phyloP scores from a whole-genome alignment of 2,797 vertebrate species.

The Falco biarmicus region DNA sequence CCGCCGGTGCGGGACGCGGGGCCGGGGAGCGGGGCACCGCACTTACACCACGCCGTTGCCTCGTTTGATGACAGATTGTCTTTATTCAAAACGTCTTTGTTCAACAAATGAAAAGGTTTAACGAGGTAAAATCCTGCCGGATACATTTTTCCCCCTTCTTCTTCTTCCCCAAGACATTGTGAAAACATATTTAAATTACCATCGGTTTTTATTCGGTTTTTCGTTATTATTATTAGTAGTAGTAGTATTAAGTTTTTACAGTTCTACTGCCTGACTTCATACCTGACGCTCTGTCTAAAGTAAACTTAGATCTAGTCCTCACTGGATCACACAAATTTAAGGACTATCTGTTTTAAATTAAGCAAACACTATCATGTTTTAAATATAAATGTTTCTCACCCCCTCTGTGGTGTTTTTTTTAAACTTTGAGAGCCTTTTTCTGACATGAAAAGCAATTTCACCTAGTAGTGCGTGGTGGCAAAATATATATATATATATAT shows the following conservation, averaged over 20 bases:
- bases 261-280: constrained; percentile 87
- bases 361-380: constrained; percentile 78
- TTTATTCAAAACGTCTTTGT: constrained; percentile 98
- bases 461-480: constrained; percentile 76
- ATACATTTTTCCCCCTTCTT: constrained; percentile 80
- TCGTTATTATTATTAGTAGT: not conserved
- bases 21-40: constrained; percentile 14
- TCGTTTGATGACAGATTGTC: constrained; percentile 94
- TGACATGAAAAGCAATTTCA: constrained; percentile 73
- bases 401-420: not conserved
- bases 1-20: not conserved
- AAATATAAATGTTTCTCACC: constrained; percentile 76
- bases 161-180: constrained; percentile 84
- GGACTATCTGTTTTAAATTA: constrained; percentile 76
- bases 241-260: constrained; percentile 77
- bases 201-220: constrained; percentile 76
- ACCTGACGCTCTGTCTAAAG: constrained; percentile 88
- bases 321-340: constrained; percentile 88
- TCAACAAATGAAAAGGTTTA: constrained; percentile 91
- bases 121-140: constrained; percentile 91
- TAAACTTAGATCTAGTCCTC: constrained; percentile 87
- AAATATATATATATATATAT: constrained; percentile 75
- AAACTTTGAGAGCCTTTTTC: constrained; percentile 55
- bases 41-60: constrained; percentile 69
- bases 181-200: constrained; percentile 86